Conservation (phyloP, 1,140 invertebrate genomes). For the Myzus persicae region DNA sequence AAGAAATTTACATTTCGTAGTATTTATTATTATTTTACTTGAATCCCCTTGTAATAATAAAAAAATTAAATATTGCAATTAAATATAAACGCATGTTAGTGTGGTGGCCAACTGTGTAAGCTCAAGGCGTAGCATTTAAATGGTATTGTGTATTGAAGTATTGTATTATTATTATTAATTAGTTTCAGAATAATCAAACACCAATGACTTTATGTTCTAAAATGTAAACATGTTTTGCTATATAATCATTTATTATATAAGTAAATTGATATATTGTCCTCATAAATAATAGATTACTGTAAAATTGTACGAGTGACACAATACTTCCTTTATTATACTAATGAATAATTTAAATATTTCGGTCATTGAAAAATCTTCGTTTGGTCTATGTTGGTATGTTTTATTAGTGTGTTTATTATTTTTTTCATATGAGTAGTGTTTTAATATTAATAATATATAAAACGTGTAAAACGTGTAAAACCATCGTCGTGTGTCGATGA, state of each 20-base stretch:
- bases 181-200: not conserved
- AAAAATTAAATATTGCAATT: not conserved
- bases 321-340: not conserved
- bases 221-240: not conserved
- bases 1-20: not conserved
- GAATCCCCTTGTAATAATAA: not conserved
- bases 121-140: not conserved
- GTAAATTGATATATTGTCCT: not conserved
- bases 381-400: not conserved
- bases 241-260: not conserved
- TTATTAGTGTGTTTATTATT: not conserved
- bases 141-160: not conserved
- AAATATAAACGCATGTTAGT: not conserved
- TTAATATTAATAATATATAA: not conserved
- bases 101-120: not conserved
- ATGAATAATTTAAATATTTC: slow-evolving; percentile 15
- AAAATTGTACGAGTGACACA: not conserved
- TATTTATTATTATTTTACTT: not conserved
- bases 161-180: not conserved
- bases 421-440: not conserved
- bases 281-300: not conserved
- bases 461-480: not conserved
- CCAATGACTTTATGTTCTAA: not conserved
- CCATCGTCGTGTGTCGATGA: not conserved
- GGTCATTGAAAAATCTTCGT: not conserved